phyloP scores from a whole-genome alignment of 2,888 invertebrate species.

The Caenorhabditis sulstoni region DNA sequence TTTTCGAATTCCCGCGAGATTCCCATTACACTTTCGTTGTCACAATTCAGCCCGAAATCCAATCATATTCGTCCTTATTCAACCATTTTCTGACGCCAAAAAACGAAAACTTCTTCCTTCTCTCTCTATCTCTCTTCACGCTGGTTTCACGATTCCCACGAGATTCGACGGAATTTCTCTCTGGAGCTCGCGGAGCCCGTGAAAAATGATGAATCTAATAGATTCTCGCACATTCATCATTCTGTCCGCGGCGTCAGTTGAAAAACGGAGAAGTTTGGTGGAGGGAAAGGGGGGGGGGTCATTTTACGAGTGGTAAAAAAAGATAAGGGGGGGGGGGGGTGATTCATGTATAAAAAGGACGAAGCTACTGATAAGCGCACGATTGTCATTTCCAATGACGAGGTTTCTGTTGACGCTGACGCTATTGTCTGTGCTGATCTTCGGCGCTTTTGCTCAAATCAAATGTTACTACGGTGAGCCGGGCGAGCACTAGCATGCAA shows the following conservation, averaged over 20 bases:
- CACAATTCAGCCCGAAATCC: conserved; percentile 4
- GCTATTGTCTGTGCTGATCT: not conserved
- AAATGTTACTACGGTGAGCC: conserved; percentile 3
- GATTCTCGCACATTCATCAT: conserved; percentile 49
- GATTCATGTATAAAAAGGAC: conserved; percentile 5
- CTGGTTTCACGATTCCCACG: too few species aligned
- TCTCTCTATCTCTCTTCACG: too few species aligned
- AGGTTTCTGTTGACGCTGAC: conserved; percentile 1
- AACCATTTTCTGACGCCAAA: too few species aligned
- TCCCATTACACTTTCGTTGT: conserved; percentile 5
- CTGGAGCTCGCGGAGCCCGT: too few species aligned
- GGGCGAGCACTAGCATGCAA: too few species aligned
- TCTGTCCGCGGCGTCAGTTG: conserved; percentile 1
- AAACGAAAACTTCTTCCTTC: too few species aligned
- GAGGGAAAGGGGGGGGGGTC: too few species aligned
- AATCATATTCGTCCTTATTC: conserved; percentile 14
- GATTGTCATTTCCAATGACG: conserved; percentile 2
- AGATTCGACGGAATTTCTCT: not conserved
- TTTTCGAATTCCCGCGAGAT: too few species aligned
- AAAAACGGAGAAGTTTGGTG: not conserved
- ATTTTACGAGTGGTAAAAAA: too few species aligned
- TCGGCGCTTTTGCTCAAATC: not conserved
- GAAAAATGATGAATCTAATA: conserved; percentile 35
- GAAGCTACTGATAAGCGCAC: not conserved
- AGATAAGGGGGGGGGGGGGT: not conserved